Base-by-base conservation (phyloP, 2,888 invertebrate genomes). In the Dendrolimus houi region DNA sequence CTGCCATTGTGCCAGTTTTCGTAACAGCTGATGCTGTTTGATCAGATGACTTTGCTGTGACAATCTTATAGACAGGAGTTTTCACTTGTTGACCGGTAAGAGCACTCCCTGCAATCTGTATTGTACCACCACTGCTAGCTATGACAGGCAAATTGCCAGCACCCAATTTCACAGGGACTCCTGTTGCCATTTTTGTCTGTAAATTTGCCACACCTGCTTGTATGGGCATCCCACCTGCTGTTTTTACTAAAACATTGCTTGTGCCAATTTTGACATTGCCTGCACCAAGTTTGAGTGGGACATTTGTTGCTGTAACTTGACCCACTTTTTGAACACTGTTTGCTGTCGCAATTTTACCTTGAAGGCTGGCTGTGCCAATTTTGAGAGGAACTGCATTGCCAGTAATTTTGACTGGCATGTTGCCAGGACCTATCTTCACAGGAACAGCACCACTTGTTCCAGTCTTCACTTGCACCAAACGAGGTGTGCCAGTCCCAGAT, bases 1-100 rank as follows among this genome's bases (percentile, higher is more conserved):
- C 85, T 1, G 77, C 67, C 6, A 69, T 72, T 7, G 71, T 70
- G 3, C 81, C 75, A n/a, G 83, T 76, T 57, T 76, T 72, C 3
- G 79, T 68, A 2, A 77, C 72, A 52, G 77, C 77, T 8, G 82
- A 75, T 17, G 74, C 71, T 2, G 75, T 73, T 62, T 82, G 83
- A 56, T 88, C 88, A 55, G 83, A 74, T 0, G 87, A 84, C 63
- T 88, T 87, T 1, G 91, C 87, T 1, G 91, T 89, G 52, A 91
- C 87, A 41, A 91, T 91, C 71, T 91, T 91, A 70, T 91, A 91
- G 1, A 91, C 84, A 0, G 91, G 91, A 17, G 88, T 77, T 68
- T 91, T 90, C 53, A 79, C 74, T 56, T 83, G 84, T 59, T 86
- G 81, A 0, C 86, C 87, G 1, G 72, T 70, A 2, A 81, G 68